Base-by-base conservation (phyloP, 2,888 invertebrate species). In the Erebia epiphron region DNA sequence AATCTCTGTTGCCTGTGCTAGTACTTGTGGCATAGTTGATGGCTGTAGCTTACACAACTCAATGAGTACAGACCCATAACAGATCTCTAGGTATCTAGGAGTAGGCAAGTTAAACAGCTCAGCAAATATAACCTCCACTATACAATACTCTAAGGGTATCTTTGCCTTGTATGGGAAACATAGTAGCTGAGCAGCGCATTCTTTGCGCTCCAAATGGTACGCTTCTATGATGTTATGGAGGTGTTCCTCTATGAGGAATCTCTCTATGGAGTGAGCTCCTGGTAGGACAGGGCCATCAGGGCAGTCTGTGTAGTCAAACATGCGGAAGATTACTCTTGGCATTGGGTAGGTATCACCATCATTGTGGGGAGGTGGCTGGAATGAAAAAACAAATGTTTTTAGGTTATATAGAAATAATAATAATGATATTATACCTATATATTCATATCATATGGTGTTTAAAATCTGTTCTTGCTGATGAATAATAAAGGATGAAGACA, bases 231-330 rank as follows among this genome's bases (percentile, higher is more conserved):
- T 99, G 79, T 98, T 98, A 82, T 97, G 96, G 49, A 99, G 94
- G 84, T 99, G 99, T 87, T 99, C 99, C 86, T 99, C 99, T 79
- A 99, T 98, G 1, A 99, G 94, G 89, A 98, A 99, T 72, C 99
- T 94, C 87, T 99, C 99, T 75, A 99, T 99, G 0, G 99, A 98
- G 91, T 99, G 99, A 21, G 98, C 97, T 50, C 99, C 99, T 0
- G 99, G 99, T 68, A 99, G 91, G 60, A 97, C 96, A 0, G 97
- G 97, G 0, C 95, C 98, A 86, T 99, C 99, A 0, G 99, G 99
- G 79, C 99, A 99, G 90, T 99, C 99, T 0, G 99, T 99, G 86
- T 99, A 99, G 88, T 99, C 99, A 92, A 99, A 99, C 96, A 99
- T 97, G 57, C 98, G 95, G 89, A 98, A 99, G 52, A 99, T 97